Evolutionary conservation across 2,797 vertebrate genomes (phyloP), one percentile per base, ranked within the genome.

Genomic region (Novumbra hubbsi): DNA sequence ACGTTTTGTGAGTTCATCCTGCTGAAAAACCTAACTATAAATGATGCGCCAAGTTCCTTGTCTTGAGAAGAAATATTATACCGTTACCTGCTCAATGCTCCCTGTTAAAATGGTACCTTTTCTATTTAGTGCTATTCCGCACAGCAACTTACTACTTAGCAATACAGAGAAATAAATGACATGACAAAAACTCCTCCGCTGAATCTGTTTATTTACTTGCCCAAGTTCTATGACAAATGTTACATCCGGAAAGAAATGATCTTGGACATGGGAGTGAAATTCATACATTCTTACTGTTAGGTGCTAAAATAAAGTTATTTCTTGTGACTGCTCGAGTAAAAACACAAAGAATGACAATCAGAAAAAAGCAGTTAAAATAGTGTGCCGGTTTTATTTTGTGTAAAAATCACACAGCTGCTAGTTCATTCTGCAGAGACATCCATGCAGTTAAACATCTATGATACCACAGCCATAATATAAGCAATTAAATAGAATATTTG

Each of bases 321-420:
- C 15, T 64, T 30, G 62, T 28, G 19, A 66, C 62, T 32, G n/a
- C 49, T 38, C 41, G 62, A 67, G 41, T 30, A 75, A 70, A 60
- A 57, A 21, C 14, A 50, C 75, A 73, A 32, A 15, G 32, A 75
- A 8, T 50, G 48, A 71, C 41, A 45, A 45, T 27, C 64, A 32
- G 82, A 86, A 85, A 86, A 74, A 83, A 75, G 75, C 65, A 73
- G 87, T 94, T 96, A 96, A 98, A 98, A 97, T 96, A 95, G 92
- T 96, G 94, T 95, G 94, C 95, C 92, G 87, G 95, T 94, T 96
- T 97, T 97, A 96, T 96, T 94, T 91, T 94, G 92, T 96, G 93
- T 96, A 97, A 98, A 98, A 96, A 96, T 95, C 94, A 97, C 94
- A 96, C 93, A 96, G 91, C 89, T 96, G 95, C 95, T 96, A 97